Evolutionary conservation across 2,113 vertebrate species (phyloP), one percentile per base, ranked within the genome.

Genomic region (Laticauda colubrina): DNA sequence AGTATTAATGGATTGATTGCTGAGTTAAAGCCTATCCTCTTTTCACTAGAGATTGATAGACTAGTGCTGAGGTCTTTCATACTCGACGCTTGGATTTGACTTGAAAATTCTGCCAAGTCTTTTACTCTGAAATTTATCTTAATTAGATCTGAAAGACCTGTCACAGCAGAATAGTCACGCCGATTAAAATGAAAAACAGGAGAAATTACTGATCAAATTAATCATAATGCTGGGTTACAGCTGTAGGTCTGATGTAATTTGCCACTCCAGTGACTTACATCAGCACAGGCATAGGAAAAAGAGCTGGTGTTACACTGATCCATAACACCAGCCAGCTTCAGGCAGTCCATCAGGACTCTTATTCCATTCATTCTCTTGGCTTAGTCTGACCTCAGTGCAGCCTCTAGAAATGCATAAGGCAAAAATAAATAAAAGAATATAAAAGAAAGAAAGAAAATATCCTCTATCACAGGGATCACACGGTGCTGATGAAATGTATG

Each of bases 161-260:
- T 99, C 99, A 99, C 99, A 99, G 99, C 98, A 99, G 99, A 99
- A 99, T 99, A 99, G 99, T 99, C 98, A 98, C 99, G 98, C 98
- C 98, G 99, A 99, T 99, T 99, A 99, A 99, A 99, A 99, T 99
- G 98, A 99, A 99, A 99, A 99, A 99, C 99, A 99, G 99, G 98
- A 99, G 99, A 99, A 99, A 99, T 99, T 99, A 99, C 99, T 99
- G 99, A 99, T 99, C 99, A 99, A 99, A 99, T 99, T 99, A 99
- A 99, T 99, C 99, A 99, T 99, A 99, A 99, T 99, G 99, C 99
- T 98, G 98, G 98, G 99, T 99, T 99, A 99, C 99, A 99, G 99
- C 99, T 99, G 99, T 99, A 99, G 99, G 99, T 99, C 98, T 99
- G 99, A 98, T 99, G 99, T 99, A 99, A 99, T 99, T 99, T 99